phyloP scores from a whole-genome alignment of 1,140 invertebrate species.

The Metopolophium dirhodum region DNA sequence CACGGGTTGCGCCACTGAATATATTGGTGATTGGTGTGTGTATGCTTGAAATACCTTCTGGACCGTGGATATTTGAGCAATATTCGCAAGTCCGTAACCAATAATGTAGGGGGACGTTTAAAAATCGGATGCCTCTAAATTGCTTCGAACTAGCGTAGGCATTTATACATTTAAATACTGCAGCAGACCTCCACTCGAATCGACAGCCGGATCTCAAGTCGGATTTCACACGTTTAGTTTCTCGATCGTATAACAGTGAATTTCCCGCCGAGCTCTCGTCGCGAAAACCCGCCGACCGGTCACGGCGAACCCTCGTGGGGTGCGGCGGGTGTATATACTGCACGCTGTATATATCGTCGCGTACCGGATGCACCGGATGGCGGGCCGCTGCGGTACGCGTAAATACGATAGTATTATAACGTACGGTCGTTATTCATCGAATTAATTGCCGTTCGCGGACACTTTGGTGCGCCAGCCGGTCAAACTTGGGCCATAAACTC shows the following conservation, averaged over 20 bases:
- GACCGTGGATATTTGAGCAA: too few relatives aligned
- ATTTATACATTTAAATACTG: background rate
- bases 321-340: too few relatives aligned
- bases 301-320: too few relatives aligned
- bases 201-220: too few relatives aligned
- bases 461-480: slow-evolving; percentile 32
- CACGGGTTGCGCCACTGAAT: too few relatives aligned
- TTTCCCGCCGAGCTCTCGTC: background rate
- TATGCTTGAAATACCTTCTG: too few relatives aligned
- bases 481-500: slow-evolving; percentile 46
- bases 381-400: slow-evolving; percentile 3
- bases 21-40: too few relatives aligned
- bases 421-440: slow-evolving; percentile 23
- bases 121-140: background rate
- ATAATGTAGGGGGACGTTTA: too few relatives aligned
- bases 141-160: background rate
- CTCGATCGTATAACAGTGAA: background rate
- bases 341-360: background rate
- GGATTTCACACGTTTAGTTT: background rate
- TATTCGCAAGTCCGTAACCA: background rate
- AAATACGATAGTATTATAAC: background rate
- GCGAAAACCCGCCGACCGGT: background rate
- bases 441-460: slow-evolving; percentile 38
- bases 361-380: background rate
- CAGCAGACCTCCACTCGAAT: background rate